phyloP scores from a whole-genome alignment of 1,140 invertebrate genomes.

The Gryon sp. region DNA sequence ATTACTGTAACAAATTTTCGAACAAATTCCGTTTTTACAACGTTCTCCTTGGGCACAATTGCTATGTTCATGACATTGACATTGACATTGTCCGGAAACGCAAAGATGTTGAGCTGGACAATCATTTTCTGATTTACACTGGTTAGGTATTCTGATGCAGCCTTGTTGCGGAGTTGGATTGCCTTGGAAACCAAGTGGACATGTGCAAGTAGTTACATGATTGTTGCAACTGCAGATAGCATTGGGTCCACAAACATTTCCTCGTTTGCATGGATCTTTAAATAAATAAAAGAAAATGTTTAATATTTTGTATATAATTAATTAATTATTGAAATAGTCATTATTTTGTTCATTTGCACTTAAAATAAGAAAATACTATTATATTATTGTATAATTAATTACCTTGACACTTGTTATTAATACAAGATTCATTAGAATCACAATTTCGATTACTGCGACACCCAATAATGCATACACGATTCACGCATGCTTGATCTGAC shows the following conservation, averaged over 20 bases:
- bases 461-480: constrained; percentile 88
- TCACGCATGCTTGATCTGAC: constrained; percentile 87
- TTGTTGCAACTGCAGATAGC: constrained; percentile 87
- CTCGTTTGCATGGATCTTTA: constrained; percentile 86
- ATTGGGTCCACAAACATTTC: constrained; percentile 90
- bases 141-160: constrained; percentile 87
- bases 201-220: constrained; percentile 87
- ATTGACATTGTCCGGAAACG: constrained; percentile 86
- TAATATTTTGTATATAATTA: background rate
- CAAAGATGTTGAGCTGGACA: constrained; percentile 88
- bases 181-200: constrained; percentile 90
- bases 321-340: no score
- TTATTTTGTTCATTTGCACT: no score
- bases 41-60: constrained; percentile 91
- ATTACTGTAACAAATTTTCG: constrained; percentile 92
- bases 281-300: constrained; percentile 10
- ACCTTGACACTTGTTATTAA: constrained; percentile 89
- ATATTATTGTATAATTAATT: no score
- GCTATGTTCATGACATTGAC: constrained; percentile 85
- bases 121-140: constrained; percentile 83
- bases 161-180: constrained; percentile 94
- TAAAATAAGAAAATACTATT: no score
- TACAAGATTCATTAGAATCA: constrained; percentile 85
- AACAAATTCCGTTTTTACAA: constrained; percentile 88
- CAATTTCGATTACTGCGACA: constrained; percentile 92